Evolutionary conservation across 2,888 invertebrate species (phyloP), one percentile per base, ranked within the genome.

Genomic region (Morpho achilles): DNA sequence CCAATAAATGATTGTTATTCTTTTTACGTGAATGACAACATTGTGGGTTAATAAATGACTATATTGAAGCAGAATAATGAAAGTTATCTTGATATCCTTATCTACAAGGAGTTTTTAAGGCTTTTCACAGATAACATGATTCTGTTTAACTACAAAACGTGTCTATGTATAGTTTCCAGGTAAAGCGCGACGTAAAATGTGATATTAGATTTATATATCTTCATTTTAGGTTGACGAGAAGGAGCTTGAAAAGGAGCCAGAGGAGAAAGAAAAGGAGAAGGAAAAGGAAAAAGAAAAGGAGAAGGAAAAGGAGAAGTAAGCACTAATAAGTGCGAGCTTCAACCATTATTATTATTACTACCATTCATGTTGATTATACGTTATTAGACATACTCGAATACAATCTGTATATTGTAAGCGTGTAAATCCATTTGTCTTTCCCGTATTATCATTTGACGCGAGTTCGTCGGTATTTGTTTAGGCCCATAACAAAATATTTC

Each of bases 151-250:
- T 5, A 32, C 32, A 32, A 32, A 32, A 43, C 3, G n/a, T 43
- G 1, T 43, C 5, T 2, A 41, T 41, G 5, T 50, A 40, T 50
- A 32, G 23, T 23, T 3, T n/a, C n/a, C 7, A 5, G 4, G 8
- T 53, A 5, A 41, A 41, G 40, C 16, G 9, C 47, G 47, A 23
- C n/a, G 9, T 48, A 10, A 48, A 54, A 54, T 48, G 7, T 54
- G 40, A 22, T 42, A 1, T 16, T 49, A 50, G 10, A 41, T 45
- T 46, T 56, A 10, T 50, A 40, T 61, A 23, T 52, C 50, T 32
- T 59, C 51, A 50, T 41, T 64, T n/a, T 87, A 96, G 94, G 94
- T 94, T 70, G 95, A 95, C 72, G 95, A 95, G 75, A 95, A 93
- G 70, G 87, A 87, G 60, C 60, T 77, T 43, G 87, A 87, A 63